Evolutionary conservation across 2,797 vertebrate species (phyloP).

Genomic region (Holocentrus rufus): DNA sequence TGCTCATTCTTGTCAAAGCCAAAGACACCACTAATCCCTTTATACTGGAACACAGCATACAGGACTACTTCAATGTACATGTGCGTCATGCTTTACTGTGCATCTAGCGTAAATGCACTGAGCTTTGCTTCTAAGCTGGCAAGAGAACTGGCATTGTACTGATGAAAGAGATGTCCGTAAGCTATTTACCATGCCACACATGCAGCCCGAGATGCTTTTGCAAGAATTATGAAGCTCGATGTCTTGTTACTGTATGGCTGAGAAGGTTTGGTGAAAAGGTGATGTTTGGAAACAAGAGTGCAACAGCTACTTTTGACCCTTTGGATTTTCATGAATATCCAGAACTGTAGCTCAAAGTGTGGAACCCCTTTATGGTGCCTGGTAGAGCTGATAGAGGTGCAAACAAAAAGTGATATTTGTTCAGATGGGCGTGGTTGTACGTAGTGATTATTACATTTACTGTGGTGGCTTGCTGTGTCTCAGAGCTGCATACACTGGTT

Average conservation of each 20-base stretch:
- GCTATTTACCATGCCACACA: no score
- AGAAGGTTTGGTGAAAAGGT: background rate
- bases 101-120: background rate
- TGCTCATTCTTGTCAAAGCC: conserved; percentile 2
- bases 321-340: background rate
- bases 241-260: background rate
- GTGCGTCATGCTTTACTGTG: background rate
- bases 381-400: background rate
- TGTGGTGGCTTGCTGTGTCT: no score
- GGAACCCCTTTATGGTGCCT: background rate
- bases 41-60: conserved; percentile 1
- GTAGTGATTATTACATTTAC: no score
- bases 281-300: background rate
- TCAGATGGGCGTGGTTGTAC: no score
- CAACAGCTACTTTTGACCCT: background rate
- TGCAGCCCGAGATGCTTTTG: no score
- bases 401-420: no score
- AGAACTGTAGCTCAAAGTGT: background rate
- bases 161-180: background rate
- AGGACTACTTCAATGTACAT: background rate
- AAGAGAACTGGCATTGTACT: background rate
- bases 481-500: background rate
- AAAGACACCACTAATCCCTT: conserved; percentile 21
- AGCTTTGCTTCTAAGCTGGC: background rate
- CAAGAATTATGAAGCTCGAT: background rate